Evolutionary conservation across 2,797 vertebrate species (phyloP).

Genomic region (Acanthiza pusilla): DNA sequence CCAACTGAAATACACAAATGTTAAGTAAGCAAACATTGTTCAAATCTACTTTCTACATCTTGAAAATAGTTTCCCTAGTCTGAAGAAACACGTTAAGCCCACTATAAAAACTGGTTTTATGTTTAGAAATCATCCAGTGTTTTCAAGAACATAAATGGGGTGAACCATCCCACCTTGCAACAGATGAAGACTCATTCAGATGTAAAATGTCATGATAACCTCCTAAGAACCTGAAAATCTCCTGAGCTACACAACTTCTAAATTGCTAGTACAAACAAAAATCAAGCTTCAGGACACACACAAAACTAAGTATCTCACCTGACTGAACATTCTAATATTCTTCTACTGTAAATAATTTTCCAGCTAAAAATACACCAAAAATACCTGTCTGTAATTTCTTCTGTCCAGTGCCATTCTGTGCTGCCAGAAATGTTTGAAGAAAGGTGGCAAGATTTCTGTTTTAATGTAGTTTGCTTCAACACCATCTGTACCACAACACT

Average conservation of each 20-base stretch:
- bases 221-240: background rate
- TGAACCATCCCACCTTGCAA: background rate
- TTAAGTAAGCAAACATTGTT: background rate
- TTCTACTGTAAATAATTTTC: background rate
- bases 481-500: conserved; percentile 97
- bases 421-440: conserved; percentile 99
- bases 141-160: background rate
- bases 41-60: background rate
- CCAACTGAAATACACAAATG: conserved; percentile 77
- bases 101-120: background rate
- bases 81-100: background rate
- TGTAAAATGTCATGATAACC: accelerated
- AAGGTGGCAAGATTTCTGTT: conserved; percentile 97
- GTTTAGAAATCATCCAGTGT: background rate
- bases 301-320: background rate
- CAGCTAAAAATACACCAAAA: background rate
- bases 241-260: background rate
- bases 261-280: background rate
- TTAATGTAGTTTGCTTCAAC: conserved; percentile 99
- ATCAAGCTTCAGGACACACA: background rate
- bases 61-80: background rate
- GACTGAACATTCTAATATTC: background rate
- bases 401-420: conserved; percentile 98
- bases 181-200: background rate
- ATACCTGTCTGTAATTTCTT: conserved; percentile 98